Percentiles rank a stretch among this genome's conserved stretches.
Conservation (phyloP, 2,113 vertebrate species). For the Opisthocomus hoazin region DNA sequence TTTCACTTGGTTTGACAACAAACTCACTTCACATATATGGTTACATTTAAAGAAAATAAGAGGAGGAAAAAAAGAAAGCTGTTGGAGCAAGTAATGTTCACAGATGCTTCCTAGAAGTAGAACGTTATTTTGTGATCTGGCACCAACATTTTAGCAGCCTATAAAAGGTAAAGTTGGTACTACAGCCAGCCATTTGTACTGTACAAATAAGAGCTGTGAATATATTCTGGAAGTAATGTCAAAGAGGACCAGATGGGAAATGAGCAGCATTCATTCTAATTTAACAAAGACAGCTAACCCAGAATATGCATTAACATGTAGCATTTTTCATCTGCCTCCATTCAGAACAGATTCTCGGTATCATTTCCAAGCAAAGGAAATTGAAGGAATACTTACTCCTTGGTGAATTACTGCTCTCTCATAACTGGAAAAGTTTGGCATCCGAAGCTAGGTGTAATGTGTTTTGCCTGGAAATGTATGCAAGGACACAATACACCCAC, state of each 20-base stretch:
- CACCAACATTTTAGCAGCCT: constrained; percentile 50
- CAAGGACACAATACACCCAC: constrained; percentile 41
- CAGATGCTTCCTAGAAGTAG: constrained; percentile 60
- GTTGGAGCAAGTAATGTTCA: constrained; percentile 38
- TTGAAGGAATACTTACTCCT: constrained; percentile 51
- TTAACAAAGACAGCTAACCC: constrained; percentile 65
- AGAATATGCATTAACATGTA: constrained; percentile 59
- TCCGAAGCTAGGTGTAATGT: constrained; percentile 14
- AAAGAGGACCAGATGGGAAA: constrained; percentile 69
- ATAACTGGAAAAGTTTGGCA: constrained; percentile 39
- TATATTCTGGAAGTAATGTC: constrained; percentile 67
- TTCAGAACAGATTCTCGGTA: constrained; percentile 54
- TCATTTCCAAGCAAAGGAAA: constrained; percentile 47
- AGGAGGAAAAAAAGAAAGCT: constrained; percentile 42
- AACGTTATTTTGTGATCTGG: constrained; percentile 47
- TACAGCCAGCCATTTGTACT: constrained; percentile 63
- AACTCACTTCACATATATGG: constrained; percentile 35
- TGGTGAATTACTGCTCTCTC: constrained; percentile 28
- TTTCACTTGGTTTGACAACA: constrained; percentile 60
- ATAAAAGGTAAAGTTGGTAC: constrained; percentile 67
- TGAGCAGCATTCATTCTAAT: constrained; percentile 65
- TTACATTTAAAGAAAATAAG: constrained; percentile 53
- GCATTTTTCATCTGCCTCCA: constrained; percentile 57
- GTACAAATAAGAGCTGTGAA: constrained; percentile 64
- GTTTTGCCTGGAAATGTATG: constrained; percentile 53